A percentile compares a stretch with the other conserved stretches of the same genome.
phyloP scores from a whole-genome alignment of 2,888 invertebrate genomes.

The Troides aeacus region DNA sequence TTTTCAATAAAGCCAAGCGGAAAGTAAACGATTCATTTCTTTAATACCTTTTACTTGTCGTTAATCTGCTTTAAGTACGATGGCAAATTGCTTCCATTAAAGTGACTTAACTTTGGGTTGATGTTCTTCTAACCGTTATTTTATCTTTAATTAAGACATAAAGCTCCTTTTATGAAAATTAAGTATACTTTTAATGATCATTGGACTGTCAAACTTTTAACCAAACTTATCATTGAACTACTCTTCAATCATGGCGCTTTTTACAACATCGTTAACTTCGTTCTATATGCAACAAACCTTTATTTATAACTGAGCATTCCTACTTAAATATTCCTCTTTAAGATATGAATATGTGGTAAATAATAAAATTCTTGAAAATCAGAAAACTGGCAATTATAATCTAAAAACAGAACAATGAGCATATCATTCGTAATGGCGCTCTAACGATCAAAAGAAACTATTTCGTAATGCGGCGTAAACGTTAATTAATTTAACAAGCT shows the following conservation, averaged over 20 bases:
- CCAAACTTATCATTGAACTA: background rate
- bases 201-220: background rate
- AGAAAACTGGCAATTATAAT: background rate
- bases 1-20: background rate
- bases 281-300: too few species aligned
- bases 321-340: too few species aligned
- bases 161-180: background rate
- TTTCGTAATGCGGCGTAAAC: background rate
- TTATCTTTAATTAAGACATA: background rate
- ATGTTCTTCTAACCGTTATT: background rate
- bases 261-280: too few species aligned
- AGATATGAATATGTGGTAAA: too few species aligned
- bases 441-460: conserved; percentile 1
- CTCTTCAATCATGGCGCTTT: too few species aligned
- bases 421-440: background rate
- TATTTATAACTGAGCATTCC: too few species aligned
- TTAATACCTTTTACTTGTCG: background rate
- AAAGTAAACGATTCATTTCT: conserved; percentile 2
- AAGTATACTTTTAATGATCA: background rate
- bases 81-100: background rate
- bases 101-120: background rate
- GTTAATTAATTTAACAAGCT: conserved; percentile 24
- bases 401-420: background rate
- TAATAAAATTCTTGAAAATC: background rate
- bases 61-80: conserved; percentile 5